Evolutionary conservation across 2,797 vertebrate species (phyloP).

Genomic region (Leuciscus waleckii): DNA sequence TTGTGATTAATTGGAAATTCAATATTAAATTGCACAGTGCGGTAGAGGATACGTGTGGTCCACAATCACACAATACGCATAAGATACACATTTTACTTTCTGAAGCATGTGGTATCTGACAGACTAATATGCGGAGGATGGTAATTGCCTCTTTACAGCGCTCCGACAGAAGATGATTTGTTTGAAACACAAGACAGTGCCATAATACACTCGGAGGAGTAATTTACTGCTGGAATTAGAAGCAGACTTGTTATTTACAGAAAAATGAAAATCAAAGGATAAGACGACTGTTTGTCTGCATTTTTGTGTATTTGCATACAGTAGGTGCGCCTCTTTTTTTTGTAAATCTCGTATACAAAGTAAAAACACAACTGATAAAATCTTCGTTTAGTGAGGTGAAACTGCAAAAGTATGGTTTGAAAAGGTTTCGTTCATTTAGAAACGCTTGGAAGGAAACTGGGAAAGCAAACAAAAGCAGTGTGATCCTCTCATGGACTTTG

Average conservation of each 20-base stretch:
- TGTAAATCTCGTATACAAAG: constrained; percentile 4
- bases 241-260: constrained; percentile 41
- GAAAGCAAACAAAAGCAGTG: constrained; percentile 49
- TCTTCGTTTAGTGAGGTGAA: constrained; percentile 27
- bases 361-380: constrained; percentile 22
- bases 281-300: background rate
- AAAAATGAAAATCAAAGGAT: constrained; percentile 23
- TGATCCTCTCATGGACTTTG: constrained; percentile 40
- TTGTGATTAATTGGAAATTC: background rate
- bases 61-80: constrained; percentile 19
- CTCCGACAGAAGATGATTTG: constrained; percentile 39
- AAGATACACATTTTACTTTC: constrained; percentile 21
- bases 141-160: constrained; percentile 45
- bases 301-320: background rate
- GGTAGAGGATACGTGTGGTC: background rate
- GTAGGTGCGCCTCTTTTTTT: background rate
- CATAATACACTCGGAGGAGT: constrained; percentile 41
- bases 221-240: constrained; percentile 46
- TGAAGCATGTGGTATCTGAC: constrained; percentile 17
- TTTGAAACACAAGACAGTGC: constrained; percentile 49
- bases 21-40: background rate
- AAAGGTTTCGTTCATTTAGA: constrained; percentile 36
- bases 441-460: constrained; percentile 31
- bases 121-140: constrained; percentile 15
- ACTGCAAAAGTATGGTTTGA: constrained; percentile 24